Evolutionary conservation across 2,797 vertebrate genomes (phyloP), one percentile per base, ranked within the genome.

Genomic region (Enteromius anoplus): DNA sequence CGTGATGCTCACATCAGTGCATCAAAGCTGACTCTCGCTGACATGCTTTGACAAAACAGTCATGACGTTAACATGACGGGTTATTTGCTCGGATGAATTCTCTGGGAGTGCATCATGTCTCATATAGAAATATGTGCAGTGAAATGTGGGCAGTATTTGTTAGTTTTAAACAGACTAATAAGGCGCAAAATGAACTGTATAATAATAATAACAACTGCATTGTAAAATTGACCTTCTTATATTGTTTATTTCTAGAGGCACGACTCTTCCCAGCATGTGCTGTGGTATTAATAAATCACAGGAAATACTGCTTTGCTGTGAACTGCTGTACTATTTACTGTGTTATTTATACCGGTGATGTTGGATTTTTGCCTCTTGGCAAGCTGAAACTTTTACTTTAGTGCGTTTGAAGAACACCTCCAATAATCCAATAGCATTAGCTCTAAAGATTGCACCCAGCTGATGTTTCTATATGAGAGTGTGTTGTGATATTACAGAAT

Each of bases 21-120:
- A 21, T 71, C 37, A 60, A 66, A 55, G 37, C 53, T 42, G 37
- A 80, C 51, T 42, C 10, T 3, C 12, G 26, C 49, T 55, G 49
- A 37, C 49, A 17, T 26, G 53, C 53, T 58, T 5, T 75, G 6
- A 75, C 72, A 40, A 37, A 58, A 40, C 32, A 75, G 32, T 37
- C 72, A 75, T 75, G 72, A 55, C 32, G 32, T 55, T 42, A 58
- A 75, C 73, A 17, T 75, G 51, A 40, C 0, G 32, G 53, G 21
- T 60, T 60, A 40, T 60, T 40, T 42, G 34, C 34, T 15, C 40
- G 12, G 21, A 19, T 60, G 53, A 40, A 3, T 75, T 60, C 34
- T 26, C 14, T 5, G 53, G 15, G 73, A 60, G 51, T 26, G 73
- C 11, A 9, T 55, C 8, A 40, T 37, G 32, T 58, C 51, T 58